Percentiles rank a stretch among this genome's conserved stretches.
These are phyloP conservation scores for Galago senegalensis DNA, from an alignment of 2,797 vertebrate species.

Conservation along the genomic window DNA sequence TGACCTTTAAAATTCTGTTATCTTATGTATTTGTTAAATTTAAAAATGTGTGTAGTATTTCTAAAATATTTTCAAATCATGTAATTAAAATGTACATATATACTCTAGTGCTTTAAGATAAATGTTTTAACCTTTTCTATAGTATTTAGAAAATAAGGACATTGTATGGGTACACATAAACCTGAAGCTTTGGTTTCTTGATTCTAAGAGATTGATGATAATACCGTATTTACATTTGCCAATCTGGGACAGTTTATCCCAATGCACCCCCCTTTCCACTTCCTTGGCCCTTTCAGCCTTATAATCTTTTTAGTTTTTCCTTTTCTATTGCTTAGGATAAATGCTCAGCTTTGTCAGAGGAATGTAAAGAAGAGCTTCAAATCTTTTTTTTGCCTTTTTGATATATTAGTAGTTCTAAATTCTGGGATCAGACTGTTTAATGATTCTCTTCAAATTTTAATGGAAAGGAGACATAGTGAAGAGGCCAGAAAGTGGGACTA, in stretches of 20 bases:
- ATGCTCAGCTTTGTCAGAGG: constrained; percentile 56
- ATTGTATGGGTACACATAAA: constrained; percentile 36
- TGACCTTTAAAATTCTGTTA: constrained; percentile 37
- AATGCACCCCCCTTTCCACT: background rate
- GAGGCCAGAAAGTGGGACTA: constrained; percentile 56
- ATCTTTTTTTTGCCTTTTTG: constrained; percentile 56
- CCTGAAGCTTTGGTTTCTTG: constrained; percentile 34
- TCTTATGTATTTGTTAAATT: constrained; percentile 55
- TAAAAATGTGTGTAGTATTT: constrained; percentile 50
- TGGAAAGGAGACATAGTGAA: constrained; percentile 51
- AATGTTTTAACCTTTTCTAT: constrained; percentile 56
- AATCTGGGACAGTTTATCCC: constrained; percentile 28
- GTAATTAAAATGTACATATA: constrained; percentile 38
- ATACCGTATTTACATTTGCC: constrained; percentile 3
- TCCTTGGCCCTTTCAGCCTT: constrained; percentile 44
- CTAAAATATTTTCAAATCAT: constrained; percentile 42
- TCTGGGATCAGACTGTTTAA: constrained; percentile 57
- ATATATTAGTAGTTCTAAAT: constrained; percentile 62
- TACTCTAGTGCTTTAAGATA: constrained; percentile 17
- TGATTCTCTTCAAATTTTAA: constrained; percentile 70
- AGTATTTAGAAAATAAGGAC: constrained; percentile 37
- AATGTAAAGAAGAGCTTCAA: constrained; percentile 53
- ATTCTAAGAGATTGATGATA: constrained; percentile 46
- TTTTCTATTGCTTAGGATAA: background rate
- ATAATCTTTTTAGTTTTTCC: background rate